phyloP scores from a whole-genome alignment of 1,140 invertebrate species.

The Leguminivora glycinivorella region DNA sequence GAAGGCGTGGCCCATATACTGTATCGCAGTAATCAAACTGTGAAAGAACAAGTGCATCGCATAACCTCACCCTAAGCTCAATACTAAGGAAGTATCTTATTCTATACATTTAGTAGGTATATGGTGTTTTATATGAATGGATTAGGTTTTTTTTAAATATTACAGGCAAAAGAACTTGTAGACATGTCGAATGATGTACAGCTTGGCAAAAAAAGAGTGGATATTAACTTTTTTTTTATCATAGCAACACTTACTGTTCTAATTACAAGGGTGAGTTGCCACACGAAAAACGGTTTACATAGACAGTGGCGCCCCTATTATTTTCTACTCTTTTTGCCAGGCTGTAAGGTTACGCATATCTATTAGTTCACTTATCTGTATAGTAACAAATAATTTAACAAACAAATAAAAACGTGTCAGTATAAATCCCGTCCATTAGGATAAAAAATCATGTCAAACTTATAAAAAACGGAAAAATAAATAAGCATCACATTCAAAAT shows the following conservation, averaged over 20 bases:
- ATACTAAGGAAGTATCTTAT: no score
- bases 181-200: neutral
- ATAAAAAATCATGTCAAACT: neutral
- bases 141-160: slow-evolving; percentile 5
- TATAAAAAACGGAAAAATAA: slow-evolving; percentile 12
- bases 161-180: neutral
- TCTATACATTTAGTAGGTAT: slow-evolving; percentile 22
- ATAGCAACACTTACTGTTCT: no score
- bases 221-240: no score
- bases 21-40: no score
- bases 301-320: no score
- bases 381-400: slow-evolving; percentile 2
- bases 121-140: slow-evolving; percentile 14
- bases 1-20: no score
- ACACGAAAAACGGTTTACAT: no score
- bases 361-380: neutral
- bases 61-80: no score
- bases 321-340: neutral
- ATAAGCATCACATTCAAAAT: slow-evolving; percentile 27
- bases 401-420: neutral
- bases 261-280: no score
- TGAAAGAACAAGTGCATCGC: no score
- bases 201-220: neutral
- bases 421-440: neutral
- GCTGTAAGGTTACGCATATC: neutral